These are phyloP conservation scores for Gerris lacustris DNA, from an alignment of 2,888 invertebrate species.

Conservation along the genomic window DNA sequence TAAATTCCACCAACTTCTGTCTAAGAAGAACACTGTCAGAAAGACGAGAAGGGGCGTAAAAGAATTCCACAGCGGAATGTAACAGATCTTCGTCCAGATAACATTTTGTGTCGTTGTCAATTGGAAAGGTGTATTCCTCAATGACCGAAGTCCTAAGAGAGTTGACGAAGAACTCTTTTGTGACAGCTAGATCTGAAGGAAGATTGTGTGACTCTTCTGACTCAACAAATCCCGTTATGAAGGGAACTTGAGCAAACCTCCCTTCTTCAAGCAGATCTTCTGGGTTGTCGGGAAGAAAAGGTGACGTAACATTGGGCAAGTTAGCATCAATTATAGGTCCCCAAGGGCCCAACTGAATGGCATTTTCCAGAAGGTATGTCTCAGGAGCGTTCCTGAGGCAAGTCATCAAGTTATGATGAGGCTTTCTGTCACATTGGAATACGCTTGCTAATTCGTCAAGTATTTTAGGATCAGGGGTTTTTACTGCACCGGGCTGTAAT, in stretches of 20 bases:
- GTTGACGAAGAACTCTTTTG: slow-evolving; percentile 46
- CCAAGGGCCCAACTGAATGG: slow-evolving; percentile 47
- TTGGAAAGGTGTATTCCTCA: slow-evolving; percentile 46
- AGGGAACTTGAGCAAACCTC: slow-evolving; percentile 42
- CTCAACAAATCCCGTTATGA: slow-evolving; percentile 64
- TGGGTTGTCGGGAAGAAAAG: slow-evolving; percentile 56
- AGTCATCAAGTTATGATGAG: slow-evolving; percentile 51
- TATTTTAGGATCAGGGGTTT: slow-evolving; percentile 48
- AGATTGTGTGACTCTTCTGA: slow-evolving; percentile 63
- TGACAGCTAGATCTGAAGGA: slow-evolving; percentile 43
- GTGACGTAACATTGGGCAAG: slow-evolving; percentile 50
- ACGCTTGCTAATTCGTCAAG: slow-evolving; percentile 52
- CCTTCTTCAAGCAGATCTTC: slow-evolving; percentile 26
- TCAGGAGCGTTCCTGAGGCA: slow-evolving; percentile 50
- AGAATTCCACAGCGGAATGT: slow-evolving; percentile 60
- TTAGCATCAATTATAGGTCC: slow-evolving; percentile 64
- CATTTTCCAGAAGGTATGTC: slow-evolving; percentile 23
- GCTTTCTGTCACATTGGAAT: slow-evolving; percentile 56
- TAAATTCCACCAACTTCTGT: slow-evolving; percentile 55
- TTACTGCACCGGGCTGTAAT: slow-evolving; percentile 49
- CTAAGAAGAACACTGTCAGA: slow-evolving; percentile 49
- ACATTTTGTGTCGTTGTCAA: slow-evolving; percentile 36
- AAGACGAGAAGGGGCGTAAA: slow-evolving; percentile 57
- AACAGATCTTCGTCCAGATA: slow-evolving; percentile 36
- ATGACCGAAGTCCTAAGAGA: slow-evolving; percentile 51